A percentile compares a stretch with the other conserved stretches of the same genome.
phyloP scores from a whole-genome alignment of 2,888 invertebrate genomes.

The Diarsia brunnea region DNA sequence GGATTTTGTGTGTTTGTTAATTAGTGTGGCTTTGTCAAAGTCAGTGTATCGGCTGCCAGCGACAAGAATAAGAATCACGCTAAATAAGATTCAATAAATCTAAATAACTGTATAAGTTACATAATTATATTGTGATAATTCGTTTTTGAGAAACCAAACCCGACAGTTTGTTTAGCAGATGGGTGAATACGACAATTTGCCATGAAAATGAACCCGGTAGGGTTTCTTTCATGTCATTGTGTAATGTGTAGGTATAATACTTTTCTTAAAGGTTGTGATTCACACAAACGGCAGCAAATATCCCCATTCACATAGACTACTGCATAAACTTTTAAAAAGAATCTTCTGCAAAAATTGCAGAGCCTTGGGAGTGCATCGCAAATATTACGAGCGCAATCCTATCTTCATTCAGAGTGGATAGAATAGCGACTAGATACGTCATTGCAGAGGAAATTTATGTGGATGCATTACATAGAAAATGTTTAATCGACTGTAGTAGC shows the following conservation, averaged over 20 bases:
- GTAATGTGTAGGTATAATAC: too few species aligned
- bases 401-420: slow-evolving; percentile 24
- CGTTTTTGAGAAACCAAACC: too few species aligned
- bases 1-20: neutral
- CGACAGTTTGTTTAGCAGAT: too few species aligned
- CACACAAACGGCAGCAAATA: neutral
- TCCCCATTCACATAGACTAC: neutral
- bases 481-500: slow-evolving; percentile 12
- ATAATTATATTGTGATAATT: too few species aligned
- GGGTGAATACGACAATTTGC: too few species aligned
- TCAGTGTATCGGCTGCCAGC: neutral
- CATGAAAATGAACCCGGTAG: too few species aligned
- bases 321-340: slow-evolving; percentile 28
- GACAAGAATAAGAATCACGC: neutral
- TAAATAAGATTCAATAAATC: neutral
- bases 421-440: slow-evolving; percentile 19
- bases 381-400: slow-evolving; percentile 44
- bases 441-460: slow-evolving; percentile 25
- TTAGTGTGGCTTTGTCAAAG: neutral
- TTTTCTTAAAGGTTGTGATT: too few species aligned
- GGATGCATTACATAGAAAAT: slow-evolving; percentile 10
- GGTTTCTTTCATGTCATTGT: too few species aligned
- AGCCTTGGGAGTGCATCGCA: slow-evolving; percentile 15
- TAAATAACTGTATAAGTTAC: neutral
- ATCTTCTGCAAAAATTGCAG: slow-evolving; percentile 26